Base-by-base conservation (phyloP, 1,140 invertebrate species). In the Zaprionus kolodkinae region DNA sequence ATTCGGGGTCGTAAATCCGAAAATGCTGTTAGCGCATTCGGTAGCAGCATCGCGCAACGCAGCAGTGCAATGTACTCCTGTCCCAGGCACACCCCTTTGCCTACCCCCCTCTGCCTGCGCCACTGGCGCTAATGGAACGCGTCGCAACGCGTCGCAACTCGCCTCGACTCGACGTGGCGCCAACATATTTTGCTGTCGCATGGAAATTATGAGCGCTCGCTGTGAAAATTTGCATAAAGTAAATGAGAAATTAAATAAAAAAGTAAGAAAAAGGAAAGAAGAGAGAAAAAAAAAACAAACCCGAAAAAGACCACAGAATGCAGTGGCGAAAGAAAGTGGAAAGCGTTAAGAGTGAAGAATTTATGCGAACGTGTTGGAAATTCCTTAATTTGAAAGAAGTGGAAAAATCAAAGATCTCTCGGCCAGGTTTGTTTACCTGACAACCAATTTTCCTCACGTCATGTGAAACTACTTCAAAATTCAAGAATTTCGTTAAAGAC, bases 101-200 rank as follows among this genome's bases (percentile, higher is more conserved):
- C 33, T n/a, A n/a, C 43, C 33, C 50, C 10, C 25, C 9, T 7
- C 54, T 17, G n/a, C 35, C 55, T 1, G 9, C n/a, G 52, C 11
- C 35, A 68, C 27, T 55, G 52, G 74, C 59, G 74, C 64, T 81
- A 83, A 81, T 83, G 79, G 81, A 81, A 81, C 1, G 21, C 21
- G 21, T 21, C 21, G 21, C 21, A 21, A 38, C 38, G 45, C 67
- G 67, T 71, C 60, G 67, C 66, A 15, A 45, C 36, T 63, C 60
- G 52, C 48, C 36, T 63, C 60, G 52, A 40, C 62, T 65, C 55
- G 17, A 50, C 61, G 30, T 89, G 84, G 85, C 85, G 85, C 85
- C 85, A 88, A 89, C 85, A 89, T 89, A 72, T 89, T 88, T 88
- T 66, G 80, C 84, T 83, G 80, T 81, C 78, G 79, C 85, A 88